Evolutionary conservation across 2,888 invertebrate genomes (phyloP), one percentile per base, ranked within the genome.

Genomic region (Tiliacea aurago): DNA sequence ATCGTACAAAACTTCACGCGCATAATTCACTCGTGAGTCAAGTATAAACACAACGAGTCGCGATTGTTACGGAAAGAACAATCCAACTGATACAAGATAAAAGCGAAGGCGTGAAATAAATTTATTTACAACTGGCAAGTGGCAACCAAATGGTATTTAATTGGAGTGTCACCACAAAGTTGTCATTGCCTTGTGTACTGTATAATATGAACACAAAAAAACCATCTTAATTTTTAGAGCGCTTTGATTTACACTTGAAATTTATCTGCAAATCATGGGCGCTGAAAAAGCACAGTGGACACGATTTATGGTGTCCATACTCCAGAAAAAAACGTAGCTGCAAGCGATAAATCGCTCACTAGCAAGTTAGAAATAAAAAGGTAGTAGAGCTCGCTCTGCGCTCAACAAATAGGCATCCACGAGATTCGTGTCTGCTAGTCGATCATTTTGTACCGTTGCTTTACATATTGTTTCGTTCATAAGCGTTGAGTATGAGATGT

Each of bases 31-130:
- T 86, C 83, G 86, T 85, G 88, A 90, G 89, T 89, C 88, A 89
- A 91, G 90, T 92, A 91, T 89, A 90, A 93, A 93, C 91, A 93
- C 90, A 89, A 89, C 90, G 88, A 91, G 88, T 88, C 84, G 90
- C 92, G 90, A 92, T 93, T 93, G 93, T 94, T 93, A 90, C 90
- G 90, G 89, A 92, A 93, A 93, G 92, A 93, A 95, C 93, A 94
- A 94, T 94, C 89, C 92, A 86, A 86, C 81, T 87, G 93, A 95
- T 95, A 93, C 93, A 95, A 94, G 95, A 95, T 95, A 94, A 94
- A 90, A 88, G 91, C 86, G 90, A 91, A 86, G 88, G 93, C 91
- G 93, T 89, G 90, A 93, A 95, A 93, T 94, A 94, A 92, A 93
- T 94, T 93, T 92, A 92, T 91, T 92, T 93, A 92, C 92, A 90